Percentiles rank a stretch among this genome's conserved stretches.
phyloP scores from a whole-genome alignment of 23 tunicate species.

The Clavelina lepadiformis region DNA sequence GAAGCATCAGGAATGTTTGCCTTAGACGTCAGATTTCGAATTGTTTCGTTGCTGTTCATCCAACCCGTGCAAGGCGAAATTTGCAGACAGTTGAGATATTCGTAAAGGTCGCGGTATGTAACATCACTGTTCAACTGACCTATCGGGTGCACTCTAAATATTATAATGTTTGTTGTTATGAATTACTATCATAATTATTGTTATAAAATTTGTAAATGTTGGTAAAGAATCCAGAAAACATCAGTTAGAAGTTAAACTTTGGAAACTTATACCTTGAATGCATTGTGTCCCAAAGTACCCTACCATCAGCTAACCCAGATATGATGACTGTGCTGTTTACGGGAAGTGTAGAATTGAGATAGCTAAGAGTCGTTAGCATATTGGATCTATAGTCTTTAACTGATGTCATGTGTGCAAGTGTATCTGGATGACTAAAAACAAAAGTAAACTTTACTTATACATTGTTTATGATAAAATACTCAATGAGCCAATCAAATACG shows the following conservation, averaged over 20 bases:
- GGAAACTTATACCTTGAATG: constrained; percentile 30
- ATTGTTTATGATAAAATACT: no score
- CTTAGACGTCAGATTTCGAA: constrained; percentile 74
- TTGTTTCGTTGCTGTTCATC: constrained; percentile 89
- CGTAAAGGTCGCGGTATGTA: constrained; percentile 67
- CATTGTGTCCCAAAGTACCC: constrained; percentile 80
- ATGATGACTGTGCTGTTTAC: constrained; percentile 66
- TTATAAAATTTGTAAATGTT: no score
- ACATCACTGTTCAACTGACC: constrained; percentile 74
- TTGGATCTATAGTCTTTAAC: constrained; percentile 44
- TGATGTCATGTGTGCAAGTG: constrained; percentile 70
- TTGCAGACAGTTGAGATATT: constrained; percentile 66
- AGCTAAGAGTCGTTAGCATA: constrained; percentile 55
- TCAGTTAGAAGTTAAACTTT: not conserved
- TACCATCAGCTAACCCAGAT: constrained; percentile 88
- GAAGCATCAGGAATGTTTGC: constrained; percentile 6
- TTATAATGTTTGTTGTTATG: no score
- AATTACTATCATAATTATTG: no score
- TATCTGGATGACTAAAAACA: constrained; percentile 54
- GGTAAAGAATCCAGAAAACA: not conserved
- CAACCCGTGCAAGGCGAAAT: constrained; percentile 95
- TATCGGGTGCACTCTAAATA: constrained; percentile 67
- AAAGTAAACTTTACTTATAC: no score
- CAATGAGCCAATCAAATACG: no score
- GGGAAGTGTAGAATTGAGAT: constrained; percentile 73